These are phyloP conservation scores for Plagodis dolabraria DNA, from an alignment of 2,888 invertebrate species.

Conservation along the genomic window DNA sequence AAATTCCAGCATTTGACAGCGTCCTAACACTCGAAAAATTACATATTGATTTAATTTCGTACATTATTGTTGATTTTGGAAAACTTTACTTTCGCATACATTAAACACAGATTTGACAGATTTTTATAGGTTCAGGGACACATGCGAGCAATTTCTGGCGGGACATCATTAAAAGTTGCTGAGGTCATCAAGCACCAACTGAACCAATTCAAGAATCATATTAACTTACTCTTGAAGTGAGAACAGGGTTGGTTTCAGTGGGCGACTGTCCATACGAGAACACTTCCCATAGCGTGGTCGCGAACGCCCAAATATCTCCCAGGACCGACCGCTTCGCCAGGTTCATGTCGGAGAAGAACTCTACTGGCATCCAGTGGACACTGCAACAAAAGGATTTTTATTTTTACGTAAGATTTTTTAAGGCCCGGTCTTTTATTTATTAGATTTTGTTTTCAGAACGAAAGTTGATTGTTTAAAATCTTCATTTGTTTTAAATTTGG, in stretches of 20 bases:
- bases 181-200: neutral
- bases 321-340: constrained; percentile 87
- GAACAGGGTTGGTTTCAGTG: constrained; percentile 70
- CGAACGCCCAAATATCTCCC: constrained; percentile 96
- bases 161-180: neutral
- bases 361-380: constrained; percentile 95
- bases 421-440: neutral
- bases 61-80: no score
- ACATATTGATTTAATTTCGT: no score
- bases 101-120: no score
- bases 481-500: no score
- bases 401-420: neutral
- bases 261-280: constrained; percentile 90
- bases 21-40: no score
- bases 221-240: constrained; percentile 69
- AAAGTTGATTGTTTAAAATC: no score
- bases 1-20: no score
- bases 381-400: constrained; percentile 72
- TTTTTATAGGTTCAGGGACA: no score
- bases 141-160: no score
- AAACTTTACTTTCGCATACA: no score
- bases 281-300: constrained; percentile 96
- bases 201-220: neutral
- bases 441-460: no score
- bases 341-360: constrained; percentile 89